These are phyloP conservation scores for Campoplex capitator DNA, from an alignment of 2,888 invertebrate species.

Conservation along the genomic window DNA sequence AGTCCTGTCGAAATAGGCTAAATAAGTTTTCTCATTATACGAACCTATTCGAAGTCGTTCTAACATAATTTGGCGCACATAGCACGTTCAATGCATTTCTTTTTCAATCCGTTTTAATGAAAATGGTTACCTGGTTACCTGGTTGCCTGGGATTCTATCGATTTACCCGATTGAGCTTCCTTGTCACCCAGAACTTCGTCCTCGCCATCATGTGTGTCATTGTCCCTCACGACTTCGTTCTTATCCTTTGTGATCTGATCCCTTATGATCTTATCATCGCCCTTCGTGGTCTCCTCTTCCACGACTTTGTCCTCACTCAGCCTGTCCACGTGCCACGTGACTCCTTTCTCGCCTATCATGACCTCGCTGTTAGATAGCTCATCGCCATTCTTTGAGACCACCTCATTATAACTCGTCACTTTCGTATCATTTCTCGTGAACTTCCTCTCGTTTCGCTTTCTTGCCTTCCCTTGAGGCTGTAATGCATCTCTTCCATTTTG, in stretches of 20 bases:
- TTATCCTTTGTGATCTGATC: neutral
- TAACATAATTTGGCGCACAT: too few relatives aligned
- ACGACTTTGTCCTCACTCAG: neutral
- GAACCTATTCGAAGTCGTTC: too few relatives aligned
- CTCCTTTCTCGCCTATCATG: neutral
- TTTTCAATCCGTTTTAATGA: slow-evolving; percentile 12
- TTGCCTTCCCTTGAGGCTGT: neutral
- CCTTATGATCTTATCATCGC: neutral
- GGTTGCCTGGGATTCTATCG: neutral
- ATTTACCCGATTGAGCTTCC: neutral
- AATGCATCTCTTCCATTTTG: neutral
- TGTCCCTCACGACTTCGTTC: neutral
- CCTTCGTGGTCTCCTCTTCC: neutral
- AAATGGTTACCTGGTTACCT: neutral
- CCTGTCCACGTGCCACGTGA: neutral
- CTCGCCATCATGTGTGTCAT: neutral
- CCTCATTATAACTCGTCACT: neutral
- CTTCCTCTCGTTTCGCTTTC: neutral
- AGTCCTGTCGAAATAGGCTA: too few relatives aligned
- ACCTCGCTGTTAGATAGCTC: neutral
- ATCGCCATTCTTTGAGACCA: neutral
- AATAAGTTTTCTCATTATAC: too few relatives aligned
- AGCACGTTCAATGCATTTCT: too few relatives aligned
- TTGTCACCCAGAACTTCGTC: neutral
- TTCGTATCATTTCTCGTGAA: neutral